Evolutionary conservation across 1,140 invertebrate species (phyloP).

Genomic region (Zaprionus taronus): DNA sequence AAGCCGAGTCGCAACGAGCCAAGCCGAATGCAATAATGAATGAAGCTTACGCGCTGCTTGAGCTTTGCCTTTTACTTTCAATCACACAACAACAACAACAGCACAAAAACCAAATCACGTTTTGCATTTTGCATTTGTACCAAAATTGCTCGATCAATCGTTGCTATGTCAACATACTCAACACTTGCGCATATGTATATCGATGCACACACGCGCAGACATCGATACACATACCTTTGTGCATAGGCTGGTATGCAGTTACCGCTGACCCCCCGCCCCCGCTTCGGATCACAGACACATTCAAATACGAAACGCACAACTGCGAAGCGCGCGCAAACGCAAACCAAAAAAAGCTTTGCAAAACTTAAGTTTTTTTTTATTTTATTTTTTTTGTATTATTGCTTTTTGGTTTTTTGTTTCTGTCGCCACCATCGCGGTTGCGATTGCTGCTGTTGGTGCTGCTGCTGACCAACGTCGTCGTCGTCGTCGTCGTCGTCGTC

Average conservation of each 20-base stretch:
- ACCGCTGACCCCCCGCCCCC: neutral
- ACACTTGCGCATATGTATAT: constrained; percentile 28
- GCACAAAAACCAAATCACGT: constrained; percentile 52
- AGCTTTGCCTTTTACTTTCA: constrained; percentile 84
- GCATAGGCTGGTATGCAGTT: constrained; percentile 14
- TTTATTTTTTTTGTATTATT: constrained; percentile 14
- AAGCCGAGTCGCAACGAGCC: constrained; percentile 18
- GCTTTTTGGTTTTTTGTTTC: constrained; percentile 25
- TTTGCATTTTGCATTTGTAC: constrained; percentile 57
- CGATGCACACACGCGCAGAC: constrained; percentile 1
- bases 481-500: constrained; percentile 13
- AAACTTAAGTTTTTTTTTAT: constrained; percentile 64
- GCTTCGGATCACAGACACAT: neutral
- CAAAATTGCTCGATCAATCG: constrained; percentile 42
- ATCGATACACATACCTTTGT: constrained; percentile 1
- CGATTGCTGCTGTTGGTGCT: constrained; percentile 37
- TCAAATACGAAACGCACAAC: constrained; percentile 42
- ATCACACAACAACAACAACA: constrained; percentile 50
- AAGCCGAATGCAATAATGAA: constrained; percentile 67
- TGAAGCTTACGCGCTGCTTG: constrained; percentile 71
- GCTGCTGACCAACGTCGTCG: constrained; percentile 16
- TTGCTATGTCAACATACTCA: constrained; percentile 41
- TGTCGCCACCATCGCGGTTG: constrained; percentile 30
- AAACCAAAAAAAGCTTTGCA: constrained; percentile 73
- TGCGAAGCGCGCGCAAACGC: constrained; percentile 37